phyloP scores from a whole-genome alignment of 2,888 invertebrate species.

The Ophion slaviceki region DNA sequence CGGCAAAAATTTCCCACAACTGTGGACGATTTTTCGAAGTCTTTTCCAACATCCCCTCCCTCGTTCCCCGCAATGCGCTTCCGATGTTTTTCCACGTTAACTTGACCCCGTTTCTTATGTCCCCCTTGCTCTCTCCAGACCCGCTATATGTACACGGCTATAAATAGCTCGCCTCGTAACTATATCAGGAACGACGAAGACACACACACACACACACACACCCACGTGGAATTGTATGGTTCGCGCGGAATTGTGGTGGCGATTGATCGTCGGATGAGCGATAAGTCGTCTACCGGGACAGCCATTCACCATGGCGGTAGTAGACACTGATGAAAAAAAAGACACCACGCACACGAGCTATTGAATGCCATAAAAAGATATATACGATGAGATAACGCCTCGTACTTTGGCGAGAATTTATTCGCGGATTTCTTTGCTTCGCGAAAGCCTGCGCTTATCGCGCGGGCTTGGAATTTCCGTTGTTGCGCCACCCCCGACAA shows the following conservation, averaged over 20 bases:
- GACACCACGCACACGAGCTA: not conserved
- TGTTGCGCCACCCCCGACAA: too few relatives aligned
- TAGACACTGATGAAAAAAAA: not conserved
- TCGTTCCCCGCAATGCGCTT: conserved; percentile 48
- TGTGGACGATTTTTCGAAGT: conserved; percentile 39
- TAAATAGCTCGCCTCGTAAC: conserved; percentile 51
- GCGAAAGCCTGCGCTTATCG: too few relatives aligned
- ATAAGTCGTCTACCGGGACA: conserved; percentile 31
- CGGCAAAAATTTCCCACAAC: conserved; percentile 31
- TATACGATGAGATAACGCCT: too few relatives aligned
- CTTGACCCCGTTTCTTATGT: conserved; percentile 59
- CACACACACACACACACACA: not conserved
- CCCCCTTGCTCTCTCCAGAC: conserved; percentile 25
- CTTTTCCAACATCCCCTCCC: not conserved
- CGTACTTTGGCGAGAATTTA: too few relatives aligned
- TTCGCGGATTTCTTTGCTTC: not conserved
- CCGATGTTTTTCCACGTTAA: conserved; percentile 54
- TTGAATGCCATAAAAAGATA: not conserved
- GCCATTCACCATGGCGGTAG: conserved; percentile 21
- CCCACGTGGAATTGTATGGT: conserved; percentile 14
- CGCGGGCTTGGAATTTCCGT: too few relatives aligned
- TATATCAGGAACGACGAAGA: conserved; percentile 38
- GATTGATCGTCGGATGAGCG: conserved; percentile 49
- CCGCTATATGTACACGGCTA: conserved; percentile 18
- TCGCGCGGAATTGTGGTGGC: conserved; percentile 37